phyloP scores from a whole-genome alignment of 2,113 vertebrate genomes.

The Apeltes quadracus region DNA sequence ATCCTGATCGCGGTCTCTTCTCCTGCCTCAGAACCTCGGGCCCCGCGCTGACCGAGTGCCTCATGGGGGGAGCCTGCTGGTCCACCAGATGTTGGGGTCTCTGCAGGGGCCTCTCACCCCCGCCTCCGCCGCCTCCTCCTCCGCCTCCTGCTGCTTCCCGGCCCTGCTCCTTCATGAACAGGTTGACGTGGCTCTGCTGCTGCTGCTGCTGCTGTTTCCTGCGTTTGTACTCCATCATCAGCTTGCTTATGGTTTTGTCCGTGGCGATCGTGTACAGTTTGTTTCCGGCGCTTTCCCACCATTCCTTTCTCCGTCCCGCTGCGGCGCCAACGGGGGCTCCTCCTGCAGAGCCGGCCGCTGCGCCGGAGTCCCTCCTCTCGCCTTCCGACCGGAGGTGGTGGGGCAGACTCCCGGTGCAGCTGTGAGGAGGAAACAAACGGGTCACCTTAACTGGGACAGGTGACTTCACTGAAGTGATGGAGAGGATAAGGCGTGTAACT shows the following conservation, averaged over 20 bases:
- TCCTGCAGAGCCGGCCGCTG: constrained; percentile 72
- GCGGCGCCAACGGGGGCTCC: constrained; percentile 75
- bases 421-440: constrained; percentile 3
- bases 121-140: constrained; percentile 72
- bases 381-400: constrained; percentile 74
- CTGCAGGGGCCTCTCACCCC: constrained; percentile 79
- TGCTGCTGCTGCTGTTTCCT: constrained; percentile 89
- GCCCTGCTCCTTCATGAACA: constrained; percentile 88
- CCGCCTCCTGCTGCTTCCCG: constrained; percentile 62
- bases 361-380: constrained; percentile 65
- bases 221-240: constrained; percentile 95
- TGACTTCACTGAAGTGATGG: no score
- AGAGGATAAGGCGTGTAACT: background rate
- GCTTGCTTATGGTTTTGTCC: constrained; percentile 91
- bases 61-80: constrained; percentile 85
- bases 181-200: constrained; percentile 71
- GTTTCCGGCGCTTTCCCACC: constrained; percentile 97
- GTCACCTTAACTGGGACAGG: background rate
- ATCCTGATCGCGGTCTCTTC: constrained; percentile 90
- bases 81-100: constrained; percentile 92
- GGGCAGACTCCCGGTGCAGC: constrained; percentile 71
- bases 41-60: constrained; percentile 94
- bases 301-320: constrained; percentile 86
- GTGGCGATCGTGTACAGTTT: constrained; percentile 95
- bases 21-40: constrained; percentile 92